Evolutionary conservation across 2,797 vertebrate genomes (phyloP), one percentile per base, ranked within the genome.

Genomic region (Sitta carolinensis): DNA sequence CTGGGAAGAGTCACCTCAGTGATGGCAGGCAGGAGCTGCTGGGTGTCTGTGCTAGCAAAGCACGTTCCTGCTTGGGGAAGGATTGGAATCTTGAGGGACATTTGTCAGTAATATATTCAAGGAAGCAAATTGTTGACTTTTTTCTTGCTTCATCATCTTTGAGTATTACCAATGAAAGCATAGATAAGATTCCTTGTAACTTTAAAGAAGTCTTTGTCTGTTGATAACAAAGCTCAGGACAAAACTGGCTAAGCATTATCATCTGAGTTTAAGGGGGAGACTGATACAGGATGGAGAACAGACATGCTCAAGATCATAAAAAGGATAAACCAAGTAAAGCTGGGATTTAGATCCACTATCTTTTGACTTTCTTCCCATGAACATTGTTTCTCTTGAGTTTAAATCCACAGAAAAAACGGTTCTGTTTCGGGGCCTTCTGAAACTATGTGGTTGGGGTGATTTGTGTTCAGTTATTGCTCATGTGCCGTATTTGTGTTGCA

Each of bases 91-190:
- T 51, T 59, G 61, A 85, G 83, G 91, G 48, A 18, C 8, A 2
- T 79, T 83, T 79, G 51, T 58, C 74, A 72, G 5, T 86, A 69
- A 48, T 11, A 10, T 38, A 20, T 62, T 89, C 50, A 59, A 57
- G 90, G 74, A 95, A 95, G 34, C 51, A 82, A 52, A 63, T 48
- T 52, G 83, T 87, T 96, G 83, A 26, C 70, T 90, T 93, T 93
- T 85, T 90, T 73, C 59, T 88, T 74, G 32, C 52, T 87, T 7
- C 34, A 88, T 85, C 67, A 75, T 80, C 54, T 87, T 89, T 25
- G 75, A 81, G 76, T 81, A 16, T 62, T 83, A 83, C 38, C 45
- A 72, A 1, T 55, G 82, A 80, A 92, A 75, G 58, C 43, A 20
- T 11, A 73, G 91, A 79, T 95, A 93, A 95, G 76, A 66, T 57